phyloP scores from a whole-genome alignment of 23 tunicate genomes.

The Trididemnum nubilum region DNA sequence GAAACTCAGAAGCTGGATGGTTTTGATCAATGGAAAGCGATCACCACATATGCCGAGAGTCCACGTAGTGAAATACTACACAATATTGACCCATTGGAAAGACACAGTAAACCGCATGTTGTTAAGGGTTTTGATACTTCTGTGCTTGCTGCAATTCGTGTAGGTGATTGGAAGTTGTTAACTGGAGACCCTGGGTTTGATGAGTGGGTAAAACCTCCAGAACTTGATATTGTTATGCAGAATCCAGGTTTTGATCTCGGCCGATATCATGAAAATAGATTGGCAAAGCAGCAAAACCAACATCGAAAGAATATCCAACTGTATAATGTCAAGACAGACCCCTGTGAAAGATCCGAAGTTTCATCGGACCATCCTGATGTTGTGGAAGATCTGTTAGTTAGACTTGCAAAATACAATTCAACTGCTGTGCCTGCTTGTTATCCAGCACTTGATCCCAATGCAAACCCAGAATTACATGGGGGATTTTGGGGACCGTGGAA shows the following conservation, averaged over 20 bases:
- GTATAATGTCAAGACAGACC: constrained; percentile 69
- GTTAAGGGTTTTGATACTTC: constrained; percentile 58
- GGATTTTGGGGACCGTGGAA: constrained; percentile 95
- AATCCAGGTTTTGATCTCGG: not conserved
- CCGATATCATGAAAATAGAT: not conserved
- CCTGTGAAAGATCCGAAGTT: constrained; percentile 70
- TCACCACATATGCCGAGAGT: constrained; percentile 30
- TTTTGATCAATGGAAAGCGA: constrained; percentile 67
- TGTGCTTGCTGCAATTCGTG: constrained; percentile 59
- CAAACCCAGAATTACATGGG: constrained; percentile 66
- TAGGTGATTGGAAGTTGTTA: constrained; percentile 72
- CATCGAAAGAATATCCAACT: constrained; percentile 45
- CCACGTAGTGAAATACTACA: constrained; percentile 66
- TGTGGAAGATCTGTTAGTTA: constrained; percentile 55
- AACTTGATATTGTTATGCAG: not conserved
- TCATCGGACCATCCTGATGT: constrained; percentile 65
- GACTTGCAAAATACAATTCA: constrained; percentile 58
- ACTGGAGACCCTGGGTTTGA: constrained; percentile 67
- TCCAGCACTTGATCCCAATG: constrained; percentile 61
- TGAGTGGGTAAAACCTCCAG: constrained; percentile 72
- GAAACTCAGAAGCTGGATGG: constrained; percentile 72
- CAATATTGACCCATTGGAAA: constrained; percentile 63
- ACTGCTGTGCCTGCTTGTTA: constrained; percentile 88
- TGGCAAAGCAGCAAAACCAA: not conserved
- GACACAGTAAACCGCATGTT: not conserved